Base-by-base conservation (phyloP, 2,888 invertebrate genomes). In the Cotesia congregata region DNA sequence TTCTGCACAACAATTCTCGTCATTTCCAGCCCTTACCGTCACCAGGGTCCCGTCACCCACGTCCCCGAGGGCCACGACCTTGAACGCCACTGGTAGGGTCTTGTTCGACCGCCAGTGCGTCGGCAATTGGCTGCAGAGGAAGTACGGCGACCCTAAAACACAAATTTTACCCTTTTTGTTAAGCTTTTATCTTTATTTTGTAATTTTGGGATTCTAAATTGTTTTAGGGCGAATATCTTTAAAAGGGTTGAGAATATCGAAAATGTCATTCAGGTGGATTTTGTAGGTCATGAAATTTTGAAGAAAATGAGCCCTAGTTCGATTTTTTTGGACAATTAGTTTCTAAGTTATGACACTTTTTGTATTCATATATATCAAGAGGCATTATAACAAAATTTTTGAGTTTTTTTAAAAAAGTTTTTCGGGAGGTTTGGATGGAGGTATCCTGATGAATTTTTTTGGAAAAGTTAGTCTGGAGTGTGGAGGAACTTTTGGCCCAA, bases 71-170 rank as follows among this genome's bases (percentile, higher is more conserved):
- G 97, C 95, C 72, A 98, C 95, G 84, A 98, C 98, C 91, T 97
- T 97, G 92, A 99, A 99, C 70, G 98, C 97, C 72, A 95, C 94
- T 61, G 98, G 99, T 74, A 99, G 92, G 1, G 98, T 98, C 92
- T 99, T 99, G 91, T 99, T 99, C 74, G 95, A 98, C 80, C 99
- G 92, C 99, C 99, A 99, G 90, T 99, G 99, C 72, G 93, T 92
- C 72, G 99, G 99, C 86, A 99, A 91, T 83, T 94, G 93, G 59
- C 98, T 96, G 90, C 99, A 99, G 88, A 99, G 93, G 90, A 98
- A 95, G 91, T 98, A 97, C 6, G 99, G 98, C 87, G 97, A 97
- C 82, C 97, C 98, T 82, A 98, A 6, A 82, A 80, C 74, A 72
- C 15, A 20, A 7, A 64, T 20, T 70, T 68, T 17, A 60, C 3